Base-by-base conservation (phyloP, 2,888 invertebrate genomes). In the Lobophora halterata region DNA sequence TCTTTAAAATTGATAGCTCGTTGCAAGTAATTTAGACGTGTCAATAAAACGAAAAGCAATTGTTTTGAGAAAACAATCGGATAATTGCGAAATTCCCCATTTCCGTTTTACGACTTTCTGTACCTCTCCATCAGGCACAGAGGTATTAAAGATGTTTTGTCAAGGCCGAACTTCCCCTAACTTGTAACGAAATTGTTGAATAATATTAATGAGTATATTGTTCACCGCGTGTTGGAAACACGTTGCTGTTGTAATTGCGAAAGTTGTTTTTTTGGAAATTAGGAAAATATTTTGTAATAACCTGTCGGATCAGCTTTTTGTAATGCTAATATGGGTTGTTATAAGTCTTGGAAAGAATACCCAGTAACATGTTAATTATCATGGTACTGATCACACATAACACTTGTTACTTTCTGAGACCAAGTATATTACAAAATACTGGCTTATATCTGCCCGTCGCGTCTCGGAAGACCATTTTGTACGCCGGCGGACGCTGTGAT, bases 121-220 rank as follows among this genome's bases (percentile, higher is more conserved):
- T 4, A n/a, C 7, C 28, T 20, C 20, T 13, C 20, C 41, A 30
- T 39, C 26, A 25, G 17, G 39, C 42, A 36, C 48, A 53, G 53
- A 36, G 36, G 41, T 36, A 46, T 52, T 48, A 47, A 41, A 48
- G 30, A 47, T 53, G 32, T 49, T 49, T 44, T 44, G 49, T 51
- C 48, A 38, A 20, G 4, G n/a, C 26, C 25, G 28, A 42, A 39
- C 28, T 49, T 49, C 26, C 51, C 43, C 39, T 24, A 46, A 45
- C 41, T 46, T 49, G 46, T 49, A 44, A 25, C 27, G 20, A 43
- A 52, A 46, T 49, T 49, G 44, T 47, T 50, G 44, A 47, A 50
- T 44, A 46, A 43, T 44, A 48, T 46, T 47, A 49, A 52, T 46
- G 49, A 46, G 45, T 49, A 26, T 52, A 46, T 43, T 47, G 40